These are phyloP conservation scores for Hemiprocne comata DNA, from an alignment of 2,113 vertebrate species.

Conservation along the genomic window DNA sequence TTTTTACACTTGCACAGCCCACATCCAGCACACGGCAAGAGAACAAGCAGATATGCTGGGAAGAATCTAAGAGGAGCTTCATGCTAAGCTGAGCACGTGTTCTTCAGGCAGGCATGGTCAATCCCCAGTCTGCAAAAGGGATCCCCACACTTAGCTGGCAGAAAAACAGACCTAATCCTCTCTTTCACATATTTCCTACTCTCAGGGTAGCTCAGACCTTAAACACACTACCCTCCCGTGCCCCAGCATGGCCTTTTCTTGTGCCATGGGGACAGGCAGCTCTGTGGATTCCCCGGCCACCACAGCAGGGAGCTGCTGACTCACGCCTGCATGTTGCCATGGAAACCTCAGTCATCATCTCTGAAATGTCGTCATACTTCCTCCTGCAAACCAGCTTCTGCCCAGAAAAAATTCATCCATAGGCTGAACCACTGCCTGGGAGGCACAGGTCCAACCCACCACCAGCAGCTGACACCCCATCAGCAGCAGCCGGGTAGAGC, in stretches of 20 bases:
- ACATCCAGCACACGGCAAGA: not conserved
- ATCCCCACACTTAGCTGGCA: not conserved
- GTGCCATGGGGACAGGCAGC: not conserved
- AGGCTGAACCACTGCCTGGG: not conserved
- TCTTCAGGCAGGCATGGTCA: not conserved
- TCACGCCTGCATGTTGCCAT: not conserved
- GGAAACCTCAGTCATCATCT: not conserved
- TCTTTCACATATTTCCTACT: not conserved
- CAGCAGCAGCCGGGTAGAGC: not conserved
- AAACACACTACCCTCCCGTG: not conserved
- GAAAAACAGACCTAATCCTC: not conserved
- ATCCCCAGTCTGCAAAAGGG: not conserved
- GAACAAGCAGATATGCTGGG: not conserved
- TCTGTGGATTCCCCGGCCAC: not conserved
- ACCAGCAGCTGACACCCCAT: not conserved
- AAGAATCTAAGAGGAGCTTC: not conserved
- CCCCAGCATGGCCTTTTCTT: not conserved
- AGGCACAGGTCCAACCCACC: not conserved
- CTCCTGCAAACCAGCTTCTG: not conserved
- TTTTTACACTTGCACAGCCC: not conserved
- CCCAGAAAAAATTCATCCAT: not conserved
- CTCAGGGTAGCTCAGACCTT: not conserved
- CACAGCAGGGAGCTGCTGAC: not conserved
- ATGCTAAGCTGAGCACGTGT: rapidly evolving
- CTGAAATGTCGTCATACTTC: not conserved